These are phyloP conservation scores for Diarsia dahlii DNA, from an alignment of 2,888 invertebrate genomes.

Conservation along the genomic window DNA sequence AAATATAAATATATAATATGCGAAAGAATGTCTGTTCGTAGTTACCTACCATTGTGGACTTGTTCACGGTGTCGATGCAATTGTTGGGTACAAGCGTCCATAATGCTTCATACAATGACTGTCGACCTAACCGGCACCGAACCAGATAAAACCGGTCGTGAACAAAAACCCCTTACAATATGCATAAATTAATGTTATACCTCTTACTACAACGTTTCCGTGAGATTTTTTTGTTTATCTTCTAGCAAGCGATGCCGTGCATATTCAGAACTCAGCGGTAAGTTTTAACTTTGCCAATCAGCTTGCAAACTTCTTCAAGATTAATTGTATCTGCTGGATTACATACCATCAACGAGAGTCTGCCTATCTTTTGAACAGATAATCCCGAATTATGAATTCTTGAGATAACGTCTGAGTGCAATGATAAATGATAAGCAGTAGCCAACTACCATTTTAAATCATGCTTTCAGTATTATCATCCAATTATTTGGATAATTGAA, in stretches of 20 bases:
- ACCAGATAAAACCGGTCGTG: not conserved
- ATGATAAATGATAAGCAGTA: constrained; percentile 7
- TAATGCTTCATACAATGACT: not conserved
- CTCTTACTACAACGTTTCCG: not conserved
- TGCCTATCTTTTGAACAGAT: constrained; percentile 11
- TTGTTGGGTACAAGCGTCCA: not conserved
- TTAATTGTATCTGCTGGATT: constrained; percentile 26
- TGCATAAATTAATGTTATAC: not conserved
- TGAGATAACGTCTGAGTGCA: constrained; percentile 14
- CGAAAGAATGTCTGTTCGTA: not conserved
- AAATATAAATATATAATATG: too few species aligned
- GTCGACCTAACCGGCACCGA: not conserved
- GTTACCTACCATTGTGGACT: not conserved
- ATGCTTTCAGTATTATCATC: not conserved
- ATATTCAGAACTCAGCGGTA: not conserved
- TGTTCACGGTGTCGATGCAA: too few species aligned
- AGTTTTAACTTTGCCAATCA: constrained; percentile 7
- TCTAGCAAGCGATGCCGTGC: not conserved
- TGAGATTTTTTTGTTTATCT: not conserved
- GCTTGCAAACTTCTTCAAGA: constrained; percentile 15
- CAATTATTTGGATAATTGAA: too few species aligned
- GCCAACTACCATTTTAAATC: not conserved
- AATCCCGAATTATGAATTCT: constrained; percentile 27
- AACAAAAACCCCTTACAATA: not conserved
- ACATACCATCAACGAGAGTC: not conserved